Conservation (phyloP, 2,888 invertebrate species). For the Drosophila rellima region DNA sequence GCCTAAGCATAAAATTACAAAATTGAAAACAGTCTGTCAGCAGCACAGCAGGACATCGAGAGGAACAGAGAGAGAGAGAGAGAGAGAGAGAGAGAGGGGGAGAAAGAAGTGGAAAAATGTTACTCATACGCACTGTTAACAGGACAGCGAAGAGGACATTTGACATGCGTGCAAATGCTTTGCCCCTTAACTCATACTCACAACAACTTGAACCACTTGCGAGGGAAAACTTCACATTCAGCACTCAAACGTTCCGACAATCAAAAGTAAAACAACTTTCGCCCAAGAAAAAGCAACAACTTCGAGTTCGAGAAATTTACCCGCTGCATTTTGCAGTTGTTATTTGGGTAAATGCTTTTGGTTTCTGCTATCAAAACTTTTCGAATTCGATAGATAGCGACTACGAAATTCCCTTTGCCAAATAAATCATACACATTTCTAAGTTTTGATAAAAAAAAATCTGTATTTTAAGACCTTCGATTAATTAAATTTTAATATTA, state of each 20-base stretch:
- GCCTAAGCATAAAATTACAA: slow-evolving; percentile 60
- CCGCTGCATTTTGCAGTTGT: slow-evolving; percentile 40
- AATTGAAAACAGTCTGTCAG: slow-evolving; percentile 64
- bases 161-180: slow-evolving; percentile 71
- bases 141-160: slow-evolving; percentile 2
- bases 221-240: slow-evolving; percentile 59
- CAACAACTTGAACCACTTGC: slow-evolving; percentile 58
- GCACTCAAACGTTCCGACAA: slow-evolving; percentile 75
- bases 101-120: background rate
- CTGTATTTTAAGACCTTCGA: no score
- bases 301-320: slow-evolving; percentile 36
- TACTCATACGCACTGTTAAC: slow-evolving; percentile 21
- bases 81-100: background rate
- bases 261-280: slow-evolving; percentile 63
- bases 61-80: slow-evolving; percentile 1
- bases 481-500: no score
- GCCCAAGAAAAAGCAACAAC: slow-evolving; percentile 23
- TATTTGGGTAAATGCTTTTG: slow-evolving; percentile 45
- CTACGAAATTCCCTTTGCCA: slow-evolving; percentile 2
- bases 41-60: slow-evolving; percentile 27
- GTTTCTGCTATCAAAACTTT: slow-evolving; percentile 14
- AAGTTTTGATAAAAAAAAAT: no score
- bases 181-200: slow-evolving; percentile 66
- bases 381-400: background rate
- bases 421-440: no score